Conservation (phyloP, 1,140 invertebrate species). For the Atta colombica region DNA sequence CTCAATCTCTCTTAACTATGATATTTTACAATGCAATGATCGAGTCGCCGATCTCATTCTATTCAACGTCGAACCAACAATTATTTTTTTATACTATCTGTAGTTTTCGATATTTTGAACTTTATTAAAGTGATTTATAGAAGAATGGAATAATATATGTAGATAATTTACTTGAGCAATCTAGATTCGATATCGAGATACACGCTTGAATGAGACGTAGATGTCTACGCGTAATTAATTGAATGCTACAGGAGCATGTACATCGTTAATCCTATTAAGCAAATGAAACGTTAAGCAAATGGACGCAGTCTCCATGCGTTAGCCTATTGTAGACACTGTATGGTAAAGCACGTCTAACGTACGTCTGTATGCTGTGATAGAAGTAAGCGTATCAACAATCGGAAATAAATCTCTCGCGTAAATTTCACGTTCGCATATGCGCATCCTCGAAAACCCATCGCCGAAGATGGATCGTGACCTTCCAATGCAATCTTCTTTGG, state of each 20-base stretch:
- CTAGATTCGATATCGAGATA: constrained; percentile 82
- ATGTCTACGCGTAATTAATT: constrained; percentile 81
- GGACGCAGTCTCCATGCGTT: constrained; percentile 53
- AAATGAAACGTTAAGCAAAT: constrained; percentile 46
- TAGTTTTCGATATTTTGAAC: constrained; percentile 42
- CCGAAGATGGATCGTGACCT: not conserved
- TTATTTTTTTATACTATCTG: constrained; percentile 44
- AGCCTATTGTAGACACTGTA: constrained; percentile 64
- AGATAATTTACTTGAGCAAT: constrained; percentile 68
- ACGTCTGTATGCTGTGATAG: constrained; percentile 84
- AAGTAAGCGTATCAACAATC: constrained; percentile 85
- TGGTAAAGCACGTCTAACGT: constrained; percentile 70
- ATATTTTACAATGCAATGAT: not conserved
- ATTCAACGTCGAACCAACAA: constrained; percentile 57
- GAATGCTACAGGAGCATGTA: constrained; percentile 49
- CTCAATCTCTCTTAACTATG: not conserved
- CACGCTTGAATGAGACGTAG: constrained; percentile 76
- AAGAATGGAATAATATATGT: constrained; percentile 55
- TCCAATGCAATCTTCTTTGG: constrained; percentile 20
- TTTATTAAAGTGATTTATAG: constrained; percentile 66
- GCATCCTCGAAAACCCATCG: constrained; percentile 9
- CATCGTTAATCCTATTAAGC: constrained; percentile 67
- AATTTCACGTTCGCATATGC: constrained; percentile 44
- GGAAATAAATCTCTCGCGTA: constrained; percentile 75
- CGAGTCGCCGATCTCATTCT: not conserved